Conservation (phyloP, 1,140 invertebrate genomes). For the Drosophila equinoxialis region DNA sequence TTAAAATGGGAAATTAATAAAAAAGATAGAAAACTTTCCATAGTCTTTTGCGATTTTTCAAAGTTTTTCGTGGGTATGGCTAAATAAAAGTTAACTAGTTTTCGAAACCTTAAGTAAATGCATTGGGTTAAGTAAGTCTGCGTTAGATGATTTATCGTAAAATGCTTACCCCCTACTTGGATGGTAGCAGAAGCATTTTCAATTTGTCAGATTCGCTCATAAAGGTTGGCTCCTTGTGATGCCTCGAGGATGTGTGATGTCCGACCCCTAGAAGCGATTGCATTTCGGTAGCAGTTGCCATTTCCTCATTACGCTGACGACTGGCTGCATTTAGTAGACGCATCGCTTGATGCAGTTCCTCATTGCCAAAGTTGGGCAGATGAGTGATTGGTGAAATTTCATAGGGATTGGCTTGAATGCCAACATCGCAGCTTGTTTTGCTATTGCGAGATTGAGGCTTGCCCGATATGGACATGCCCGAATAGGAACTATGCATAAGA, state of each 20-base stretch:
- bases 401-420: slow-evolving; percentile 85
- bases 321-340: slow-evolving; percentile 72
- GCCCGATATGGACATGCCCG: slow-evolving; percentile 83
- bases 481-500: slow-evolving; percentile 83
- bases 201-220: slow-evolving; percentile 83
- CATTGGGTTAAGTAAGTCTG: slow-evolving; percentile 33
- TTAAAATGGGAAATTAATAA: too few species aligned
- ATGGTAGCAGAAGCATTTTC: slow-evolving; percentile 83
- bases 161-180: slow-evolving; percentile 57
- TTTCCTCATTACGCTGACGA: slow-evolving; percentile 55
- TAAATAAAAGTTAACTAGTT: slow-evolving; percentile 17
- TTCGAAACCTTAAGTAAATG: slow-evolving; percentile 69
- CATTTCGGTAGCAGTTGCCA: slow-evolving; percentile 60
- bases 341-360: slow-evolving; percentile 74
- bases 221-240: slow-evolving; percentile 66
- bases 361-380: slow-evolving; percentile 79
- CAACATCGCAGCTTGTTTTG: slow-evolving; percentile 84
- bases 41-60: not conserved
- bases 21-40: not conserved
- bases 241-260: slow-evolving; percentile 22
- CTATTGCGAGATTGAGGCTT: slow-evolving; percentile 84
- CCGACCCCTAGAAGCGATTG: slow-evolving; percentile 59
- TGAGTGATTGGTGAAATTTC: slow-evolving; percentile 84
- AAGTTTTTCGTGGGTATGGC: not conserved
- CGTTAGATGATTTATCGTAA: not conserved